Conservation (phyloP, 92 coral and sea anemone genomes). For the Bergia puertoricense region DNA sequence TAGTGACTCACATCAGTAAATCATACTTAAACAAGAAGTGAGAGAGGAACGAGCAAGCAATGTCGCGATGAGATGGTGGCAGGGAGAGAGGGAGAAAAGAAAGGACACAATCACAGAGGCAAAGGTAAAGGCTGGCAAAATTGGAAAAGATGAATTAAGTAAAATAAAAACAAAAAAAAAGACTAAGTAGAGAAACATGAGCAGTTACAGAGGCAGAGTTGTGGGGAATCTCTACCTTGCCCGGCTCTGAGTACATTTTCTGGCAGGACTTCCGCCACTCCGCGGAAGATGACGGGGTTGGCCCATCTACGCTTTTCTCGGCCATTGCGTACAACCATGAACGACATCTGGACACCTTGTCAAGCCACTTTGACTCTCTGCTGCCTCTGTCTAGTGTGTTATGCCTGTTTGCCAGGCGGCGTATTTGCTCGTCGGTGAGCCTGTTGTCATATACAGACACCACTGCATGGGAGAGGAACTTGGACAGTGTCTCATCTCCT, state of each 20-base stretch:
- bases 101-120: not conserved
- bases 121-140: not conserved
- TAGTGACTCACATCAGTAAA: not conserved
- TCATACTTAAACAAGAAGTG: not conserved
- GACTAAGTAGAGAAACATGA: not conserved
- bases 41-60: not conserved
- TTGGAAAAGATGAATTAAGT: no score
- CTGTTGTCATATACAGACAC: conserved; percentile 44
- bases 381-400: conserved; percentile 37
- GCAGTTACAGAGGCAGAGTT: not conserved
- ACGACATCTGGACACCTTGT: conserved; percentile 7
- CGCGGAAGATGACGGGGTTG: conserved; percentile 15
- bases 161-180: not conserved
- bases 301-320: not conserved
- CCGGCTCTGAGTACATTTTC: conserved; percentile 5
- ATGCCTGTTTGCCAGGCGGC: conserved; percentile 44
- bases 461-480: conserved; percentile 23
- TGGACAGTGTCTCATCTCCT: conserved; percentile 15
- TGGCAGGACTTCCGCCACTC: conserved; percentile 49
- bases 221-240: conserved; percentile 26
- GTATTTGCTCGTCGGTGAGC: conserved; percentile 49
- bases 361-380: conserved; percentile 23
- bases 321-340: conserved; percentile 25
- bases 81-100: no score
- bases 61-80: no score